Conservation (phyloP, 2,797 vertebrate genomes). For the Argentina silus region DNA sequence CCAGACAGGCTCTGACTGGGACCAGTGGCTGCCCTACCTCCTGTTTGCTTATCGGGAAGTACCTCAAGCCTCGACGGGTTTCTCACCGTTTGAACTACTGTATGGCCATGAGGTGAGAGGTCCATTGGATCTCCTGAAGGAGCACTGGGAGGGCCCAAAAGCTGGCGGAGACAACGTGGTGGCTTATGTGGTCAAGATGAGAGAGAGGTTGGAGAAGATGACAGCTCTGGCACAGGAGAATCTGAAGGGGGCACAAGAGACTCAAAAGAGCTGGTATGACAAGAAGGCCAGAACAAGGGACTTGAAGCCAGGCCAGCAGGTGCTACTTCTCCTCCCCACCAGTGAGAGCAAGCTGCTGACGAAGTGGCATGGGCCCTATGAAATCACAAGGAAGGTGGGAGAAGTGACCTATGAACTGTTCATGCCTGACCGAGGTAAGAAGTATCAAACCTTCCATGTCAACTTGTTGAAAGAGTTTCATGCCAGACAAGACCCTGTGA, state of each 20-base stretch:
- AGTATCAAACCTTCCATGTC: slow-evolving; percentile 12
- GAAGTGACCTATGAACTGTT: slow-evolving; percentile 1
- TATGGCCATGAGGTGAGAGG: slow-evolving; percentile 13
- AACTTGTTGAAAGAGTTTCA: slow-evolving; percentile 22
- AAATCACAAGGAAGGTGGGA: background rate
- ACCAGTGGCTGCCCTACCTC: slow-evolving; percentile 17
- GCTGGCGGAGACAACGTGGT: background rate
- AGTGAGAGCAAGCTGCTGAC: slow-evolving; percentile 6
- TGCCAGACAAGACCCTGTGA: background rate
- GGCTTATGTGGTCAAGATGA: slow-evolving; percentile 23
- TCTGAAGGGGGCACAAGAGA: background rate
- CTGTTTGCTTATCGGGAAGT: too few species aligned
- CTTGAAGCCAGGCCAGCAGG: slow-evolving; percentile 8
- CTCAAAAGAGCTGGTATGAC: slow-evolving; percentile 27
- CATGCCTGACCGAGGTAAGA: slow-evolving; percentile 8
- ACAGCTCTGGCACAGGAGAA: background rate
- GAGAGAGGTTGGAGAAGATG: slow-evolving; percentile 18
- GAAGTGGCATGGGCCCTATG: slow-evolving; percentile 7
- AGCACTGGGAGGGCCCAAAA: slow-evolving; percentile 12
- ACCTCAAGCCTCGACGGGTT: slow-evolving; percentile 16
- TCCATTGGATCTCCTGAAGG: slow-evolving; percentile 24
- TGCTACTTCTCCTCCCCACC: slow-evolving; percentile 21
- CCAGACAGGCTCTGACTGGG: slow-evolving; percentile 3
- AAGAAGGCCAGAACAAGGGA: background rate
- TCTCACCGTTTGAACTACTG: slow-evolving; percentile 28